Evolutionary conservation across 2,888 invertebrate species (phyloP), one percentile per base, ranked within the genome.

Genomic region (Plagiodera versicolora): DNA sequence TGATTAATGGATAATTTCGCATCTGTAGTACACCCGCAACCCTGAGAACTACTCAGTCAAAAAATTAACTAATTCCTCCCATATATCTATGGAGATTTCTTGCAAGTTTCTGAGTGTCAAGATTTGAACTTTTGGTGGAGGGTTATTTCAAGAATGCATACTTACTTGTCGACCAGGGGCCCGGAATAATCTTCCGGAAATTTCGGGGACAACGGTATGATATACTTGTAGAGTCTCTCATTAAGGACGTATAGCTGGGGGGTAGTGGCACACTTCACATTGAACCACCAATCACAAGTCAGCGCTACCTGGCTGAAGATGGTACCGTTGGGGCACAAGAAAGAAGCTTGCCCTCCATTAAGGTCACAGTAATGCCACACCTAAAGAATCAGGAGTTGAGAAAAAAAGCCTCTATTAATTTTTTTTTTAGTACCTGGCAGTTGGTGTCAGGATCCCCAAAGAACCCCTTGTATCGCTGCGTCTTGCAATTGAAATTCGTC

Each of bases 241-340:
- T 94, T 94, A 3, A 94, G 82, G 1, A 94, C 94, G 78, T 94
- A 94, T 0, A 92, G 84, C 77, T 94, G 94, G 0, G 91, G 82
- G 0, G 94, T 93, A 11, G 90, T 86, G 20, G 90, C 86, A 77
- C 94, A 94, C 72, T 90, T 89, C 0, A 94, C 94, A 77, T 94
- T 94, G 80, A 92, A 94, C 94, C 94, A 94, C 94, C 94, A 94
- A 78, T 94, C 94, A 74, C 94, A 94, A 0, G 94, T 94, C 46
- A 94, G 81, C 0, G 89, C 92, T 11, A 92, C 91, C 83, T 94
- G 94, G 67, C 91, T 93, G 82, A 94, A 94, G 75, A 94, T 92
- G 2, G 94, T 94, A 35, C 94, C 94, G 24, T 72, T 72, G 50
- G 94, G 94, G 73, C 94, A 94, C 32, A 94, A 81, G 78, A 94